A percentile compares a stretch with the other conserved stretches of the same genome.
phyloP scores from a whole-genome alignment of 64 coral and sea anemone species.

The Pocillopora verrucosa region DNA sequence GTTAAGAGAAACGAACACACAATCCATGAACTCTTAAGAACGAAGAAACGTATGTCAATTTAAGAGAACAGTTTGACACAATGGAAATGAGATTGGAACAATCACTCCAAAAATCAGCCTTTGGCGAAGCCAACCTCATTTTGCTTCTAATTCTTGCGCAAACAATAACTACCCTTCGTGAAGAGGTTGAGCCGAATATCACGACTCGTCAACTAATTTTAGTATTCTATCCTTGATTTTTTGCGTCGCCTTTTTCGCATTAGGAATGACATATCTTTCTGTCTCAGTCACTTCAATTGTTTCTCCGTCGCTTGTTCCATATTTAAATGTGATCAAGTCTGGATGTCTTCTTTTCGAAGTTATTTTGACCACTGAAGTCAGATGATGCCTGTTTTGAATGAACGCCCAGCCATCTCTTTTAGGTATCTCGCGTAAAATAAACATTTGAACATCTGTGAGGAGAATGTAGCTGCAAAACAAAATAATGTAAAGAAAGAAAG shows the following conservation, averaged over 20 bases:
- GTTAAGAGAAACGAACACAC: no score
- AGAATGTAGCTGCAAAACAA: constrained; percentile 75
- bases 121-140: no score
- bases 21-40: no score
- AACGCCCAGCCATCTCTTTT: constrained; percentile 83
- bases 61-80: no score
- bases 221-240: constrained; percentile 96
- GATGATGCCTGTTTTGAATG: constrained; percentile 86
- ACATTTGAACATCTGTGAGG: constrained; percentile 82
- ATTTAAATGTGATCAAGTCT: constrained; percentile 95
- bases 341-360: constrained; percentile 95
- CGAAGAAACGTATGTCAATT: no score
- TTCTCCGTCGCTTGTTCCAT: constrained; percentile 50
- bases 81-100: no score
- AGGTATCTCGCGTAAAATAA: constrained; percentile 78
- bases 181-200: neutral
- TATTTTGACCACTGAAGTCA: constrained; percentile 77
- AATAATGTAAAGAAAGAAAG: no score
- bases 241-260: constrained; percentile 82
- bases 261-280: constrained; percentile 90
- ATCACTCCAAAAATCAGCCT: no score
- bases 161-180: neutral
- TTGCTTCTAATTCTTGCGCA: neutral
- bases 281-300: constrained; percentile 55
- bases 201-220: constrained; percentile 54